Evolutionary conservation across 2,113 vertebrate genomes (phyloP), one percentile per base, ranked within the genome.

Genomic region (Ovis canadensis): DNA sequence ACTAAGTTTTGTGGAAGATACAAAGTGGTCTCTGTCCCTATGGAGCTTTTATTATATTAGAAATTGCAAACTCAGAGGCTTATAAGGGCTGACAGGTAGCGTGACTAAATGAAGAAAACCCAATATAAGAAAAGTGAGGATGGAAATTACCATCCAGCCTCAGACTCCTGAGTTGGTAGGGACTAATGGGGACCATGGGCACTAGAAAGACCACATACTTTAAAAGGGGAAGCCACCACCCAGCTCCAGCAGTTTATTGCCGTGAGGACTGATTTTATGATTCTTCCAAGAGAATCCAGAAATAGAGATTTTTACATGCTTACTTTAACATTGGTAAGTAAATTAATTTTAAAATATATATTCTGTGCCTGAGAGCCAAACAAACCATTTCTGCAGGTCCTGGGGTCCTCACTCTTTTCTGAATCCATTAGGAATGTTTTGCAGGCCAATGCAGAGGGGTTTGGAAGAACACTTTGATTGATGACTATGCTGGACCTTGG

Each of bases 251-350:
- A 54, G 14, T 23, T 55, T 59, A 25, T 36, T 62, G 71, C 54
- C 36, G 4, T 21, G 50, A 94, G 84, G 45, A 7, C 1, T 23
- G 23, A 91, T 84, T 83, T 85, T 85, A 78, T 33, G n/a, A 83
- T 80, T 97, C 90, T 60, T 74, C 40, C 10, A 94, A 71, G 74
- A 90, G 40, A 97, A 77, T 82, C 13, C 54, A 88, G 43, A 93
- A 92, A 87, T 62, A 95, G 0, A 83, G 14, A 31, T 57, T 92
- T 95, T 83, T 82, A 90, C 55, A 16, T 45, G 43, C 33, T 4
- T 90, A 33, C 71, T 90, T 62, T 83, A 43, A 81, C 48, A 92
- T 40, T 87, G 40, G 12, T 77, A 43, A 64, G 11, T 60, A 54
- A 19, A n/a, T 87, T 48, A 55, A 71, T 33, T 87, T 50, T 29